phyloP scores from a whole-genome alignment of 2,113 vertebrate genomes.

The Ailuropoda melanoleuca region DNA sequence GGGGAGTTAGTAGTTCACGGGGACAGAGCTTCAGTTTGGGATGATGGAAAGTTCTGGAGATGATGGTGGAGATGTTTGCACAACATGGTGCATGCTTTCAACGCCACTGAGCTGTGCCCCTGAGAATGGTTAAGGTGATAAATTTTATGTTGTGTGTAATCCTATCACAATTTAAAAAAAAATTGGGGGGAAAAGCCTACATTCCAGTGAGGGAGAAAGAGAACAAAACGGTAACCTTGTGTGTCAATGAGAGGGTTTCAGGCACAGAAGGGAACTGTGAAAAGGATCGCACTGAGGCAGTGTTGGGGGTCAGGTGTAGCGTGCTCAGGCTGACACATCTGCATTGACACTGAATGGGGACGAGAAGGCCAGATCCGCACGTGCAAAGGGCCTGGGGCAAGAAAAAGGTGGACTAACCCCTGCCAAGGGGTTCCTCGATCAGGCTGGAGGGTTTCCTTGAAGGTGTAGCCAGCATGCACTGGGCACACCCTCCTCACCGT shows the following conservation, averaged over 20 bases:
- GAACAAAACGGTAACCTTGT: fast-evolving
- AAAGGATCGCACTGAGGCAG: background rate
- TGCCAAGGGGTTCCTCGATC: fast-evolving
- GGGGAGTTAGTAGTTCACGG: background rate
- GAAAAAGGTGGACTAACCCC: background rate
- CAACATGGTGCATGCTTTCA: fast-evolving
- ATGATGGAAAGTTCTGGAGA: background rate
- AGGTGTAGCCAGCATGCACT: too few relatives aligned
- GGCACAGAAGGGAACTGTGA: fast-evolving
- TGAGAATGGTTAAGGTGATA: background rate
- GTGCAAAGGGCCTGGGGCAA: background rate
- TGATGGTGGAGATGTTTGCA: background rate
- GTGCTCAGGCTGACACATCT: too few relatives aligned
- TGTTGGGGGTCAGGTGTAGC: fast-evolving
- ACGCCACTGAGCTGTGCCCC: fast-evolving
- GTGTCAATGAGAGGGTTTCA: too few relatives aligned
- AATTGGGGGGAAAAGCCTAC: background rate
- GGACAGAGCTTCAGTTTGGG: background rate
- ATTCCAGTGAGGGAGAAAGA: background rate
- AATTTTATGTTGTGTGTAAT: background rate
- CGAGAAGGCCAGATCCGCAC: fast-evolving
- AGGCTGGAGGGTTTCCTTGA: too few relatives aligned
- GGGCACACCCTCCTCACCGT: fast-evolving
- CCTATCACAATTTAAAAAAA: background rate
- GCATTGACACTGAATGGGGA: fast-evolving